These are phyloP conservation scores for Trichacis sp. DNA, from an alignment of 2,888 invertebrate species.

Conservation along the genomic window DNA sequence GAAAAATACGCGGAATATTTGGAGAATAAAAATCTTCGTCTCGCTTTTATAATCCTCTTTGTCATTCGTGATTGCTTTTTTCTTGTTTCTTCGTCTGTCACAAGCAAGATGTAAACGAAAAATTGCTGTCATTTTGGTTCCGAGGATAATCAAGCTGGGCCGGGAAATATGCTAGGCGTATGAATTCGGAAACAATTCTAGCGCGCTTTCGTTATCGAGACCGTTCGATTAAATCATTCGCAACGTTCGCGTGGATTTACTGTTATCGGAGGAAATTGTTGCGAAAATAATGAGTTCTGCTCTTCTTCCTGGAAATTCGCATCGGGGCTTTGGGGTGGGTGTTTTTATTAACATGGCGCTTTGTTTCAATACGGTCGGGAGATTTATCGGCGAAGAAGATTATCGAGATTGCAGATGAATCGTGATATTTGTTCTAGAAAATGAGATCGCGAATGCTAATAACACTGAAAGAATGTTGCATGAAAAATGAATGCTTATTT, in stretches of 20 bases:
- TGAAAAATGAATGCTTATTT: too few relatives aligned
- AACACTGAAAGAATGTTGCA: too few relatives aligned
- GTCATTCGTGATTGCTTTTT: conserved; percentile 1
- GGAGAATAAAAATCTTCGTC: conserved; percentile 9
- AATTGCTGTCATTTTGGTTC: background rate
- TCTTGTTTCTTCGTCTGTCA: background rate
- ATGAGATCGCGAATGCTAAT: too few relatives aligned
- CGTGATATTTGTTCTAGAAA: too few relatives aligned
- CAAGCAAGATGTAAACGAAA: conserved; percentile 3
- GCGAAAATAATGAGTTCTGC: background rate
- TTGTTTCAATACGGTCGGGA: too few relatives aligned
- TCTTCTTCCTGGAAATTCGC: background rate
- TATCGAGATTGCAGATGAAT: too few relatives aligned
- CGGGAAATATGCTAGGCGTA: background rate
- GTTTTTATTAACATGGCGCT: too few relatives aligned
- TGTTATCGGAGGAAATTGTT: background rate
- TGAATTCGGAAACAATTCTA: background rate
- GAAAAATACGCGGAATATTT: conserved; percentile 22
- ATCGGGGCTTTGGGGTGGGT: too few relatives aligned
- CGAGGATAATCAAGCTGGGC: background rate
- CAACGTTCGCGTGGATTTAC: background rate
- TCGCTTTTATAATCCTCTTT: background rate
- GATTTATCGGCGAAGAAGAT: too few relatives aligned
- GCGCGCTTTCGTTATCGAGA: background rate
- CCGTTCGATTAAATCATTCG: background rate